Percentiles rank a stretch among this genome's conserved stretches.
Evolutionary conservation across 2,888 invertebrate genomes (phyloP).

Genomic region (Spodoptera exigua): DNA sequence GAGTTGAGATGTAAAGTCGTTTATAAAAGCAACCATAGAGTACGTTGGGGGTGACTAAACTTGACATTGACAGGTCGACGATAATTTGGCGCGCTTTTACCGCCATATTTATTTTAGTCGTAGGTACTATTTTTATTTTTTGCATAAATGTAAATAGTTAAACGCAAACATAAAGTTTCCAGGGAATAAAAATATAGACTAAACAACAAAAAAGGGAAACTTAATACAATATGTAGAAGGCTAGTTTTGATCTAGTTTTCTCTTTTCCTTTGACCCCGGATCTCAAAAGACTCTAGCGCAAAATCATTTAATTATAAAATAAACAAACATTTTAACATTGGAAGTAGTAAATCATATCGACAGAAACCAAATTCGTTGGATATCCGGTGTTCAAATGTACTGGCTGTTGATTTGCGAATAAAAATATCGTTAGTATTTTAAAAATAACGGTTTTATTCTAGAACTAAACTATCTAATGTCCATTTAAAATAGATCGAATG

Average conservation of each 20-base stretch:
- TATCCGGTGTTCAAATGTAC: conserved; percentile 29
- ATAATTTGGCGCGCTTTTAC: no score
- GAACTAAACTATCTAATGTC: background rate
- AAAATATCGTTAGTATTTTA: background rate
- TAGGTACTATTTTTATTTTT: no score
- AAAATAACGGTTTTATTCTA: background rate
- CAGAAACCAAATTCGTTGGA: conserved; percentile 35
- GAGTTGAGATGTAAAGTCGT: background rate
- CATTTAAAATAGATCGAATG: no score
- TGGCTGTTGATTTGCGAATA: conserved; percentile 4
- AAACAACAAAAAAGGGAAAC: background rate
- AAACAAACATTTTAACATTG: conserved; percentile 37
- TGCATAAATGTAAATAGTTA: no score
- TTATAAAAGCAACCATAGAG: no score
- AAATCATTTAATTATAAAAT: conserved; percentile 36
- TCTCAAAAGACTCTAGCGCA: conserved; percentile 21
- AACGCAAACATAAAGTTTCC: no score
- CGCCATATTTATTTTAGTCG: no score
- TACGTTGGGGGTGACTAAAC: no score
- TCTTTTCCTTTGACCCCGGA: conserved; percentile 14
- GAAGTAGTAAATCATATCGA: conserved; percentile 46
- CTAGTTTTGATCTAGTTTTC: no score
- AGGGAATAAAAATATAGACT: background rate
- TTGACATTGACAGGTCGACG: no score
- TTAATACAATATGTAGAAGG: background rate